phyloP scores from a whole-genome alignment of 2,888 invertebrate species.

The Euproctis similis region DNA sequence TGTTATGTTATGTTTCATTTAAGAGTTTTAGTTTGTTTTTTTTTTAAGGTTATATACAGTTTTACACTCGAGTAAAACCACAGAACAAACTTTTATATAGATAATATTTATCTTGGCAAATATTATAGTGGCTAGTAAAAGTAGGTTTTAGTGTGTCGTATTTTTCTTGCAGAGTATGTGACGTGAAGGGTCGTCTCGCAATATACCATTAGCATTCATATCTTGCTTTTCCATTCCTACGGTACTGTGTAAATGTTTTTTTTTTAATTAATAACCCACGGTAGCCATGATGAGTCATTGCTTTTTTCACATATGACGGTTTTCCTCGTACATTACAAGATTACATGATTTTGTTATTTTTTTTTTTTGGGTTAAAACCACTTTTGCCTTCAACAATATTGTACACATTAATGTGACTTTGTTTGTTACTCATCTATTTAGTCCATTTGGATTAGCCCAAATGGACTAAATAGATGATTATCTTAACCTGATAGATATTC shows the following conservation, averaged over 20 bases:
- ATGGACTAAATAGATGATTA: too few relatives aligned
- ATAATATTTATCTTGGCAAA: neutral
- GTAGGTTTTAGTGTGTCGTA: neutral
- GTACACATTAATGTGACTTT: too few relatives aligned
- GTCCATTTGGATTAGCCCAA: too few relatives aligned
- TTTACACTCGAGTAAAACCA: too few relatives aligned
- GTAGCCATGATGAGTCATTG: too few relatives aligned
- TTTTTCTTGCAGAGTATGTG: neutral
- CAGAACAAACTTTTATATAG: neutral
- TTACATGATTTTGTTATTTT: neutral
- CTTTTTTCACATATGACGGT: neutral
- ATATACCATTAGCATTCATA: neutral
- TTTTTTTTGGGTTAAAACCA: neutral
- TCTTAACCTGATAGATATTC: too few relatives aligned
- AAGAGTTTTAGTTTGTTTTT: too few relatives aligned
- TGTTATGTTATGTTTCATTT: too few relatives aligned
- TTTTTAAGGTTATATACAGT: too few relatives aligned
- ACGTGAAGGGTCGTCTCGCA: neutral
- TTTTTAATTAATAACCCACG: too few relatives aligned
- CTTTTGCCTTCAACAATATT: too few relatives aligned
- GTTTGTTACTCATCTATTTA: neutral
- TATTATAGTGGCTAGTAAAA: neutral
- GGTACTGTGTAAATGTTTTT: neutral
- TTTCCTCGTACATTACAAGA: neutral
- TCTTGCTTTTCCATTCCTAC: neutral